Base-by-base conservation (phyloP, 1,140 invertebrate genomes). In the Amphibalanus amphitrite region DNA sequence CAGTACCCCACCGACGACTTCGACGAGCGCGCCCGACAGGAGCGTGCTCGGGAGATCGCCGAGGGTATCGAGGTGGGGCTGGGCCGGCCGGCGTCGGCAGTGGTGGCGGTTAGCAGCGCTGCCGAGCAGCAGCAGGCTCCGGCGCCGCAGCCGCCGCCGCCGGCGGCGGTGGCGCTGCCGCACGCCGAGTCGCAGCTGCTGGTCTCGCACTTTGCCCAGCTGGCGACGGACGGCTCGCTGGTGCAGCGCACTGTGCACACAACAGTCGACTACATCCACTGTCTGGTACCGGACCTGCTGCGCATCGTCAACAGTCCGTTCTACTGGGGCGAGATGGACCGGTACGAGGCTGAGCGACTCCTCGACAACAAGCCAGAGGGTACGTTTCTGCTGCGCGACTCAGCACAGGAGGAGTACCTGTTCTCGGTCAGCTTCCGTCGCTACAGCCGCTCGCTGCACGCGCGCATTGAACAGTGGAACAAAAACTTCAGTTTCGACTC, bases 381-480 rank as follows among this genome's bases (percentile, higher is more conserved):
- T 40, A 97, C 95, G 10, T 98, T 98, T 81, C 82, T 98, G 30
- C 81, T 98, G 28, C 84, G 95, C 67, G 95, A 98, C 80, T 96
- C 93, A 15, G 95, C 95, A 0, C 95, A 98, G 81, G 94, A 97
- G 79, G 95, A 98, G 79, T 97, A 95, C 82, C 83, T 98, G 47
- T 98, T 98, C 82, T 96, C 92, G 29, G 95, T 98, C 69, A 97
- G 93, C 78, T 98, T 98, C 83, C 86, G 95, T 33, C 93, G 96
- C 76, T 98, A 97, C 80, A 90, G 88, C 4, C 85, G 95, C 30
- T 97, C 95, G 13, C 84, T 98, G 47, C 95, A 98, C 82, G 95
- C 95, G 15, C 85, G 95, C 74, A 95, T 98, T 73, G 95, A 98
- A 81, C 95, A 98, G 79, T 95, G 92, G 87, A 95, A 95, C 80